phyloP scores from a whole-genome alignment of 2,888 invertebrate genomes.

The Meandrusa payeni region DNA sequence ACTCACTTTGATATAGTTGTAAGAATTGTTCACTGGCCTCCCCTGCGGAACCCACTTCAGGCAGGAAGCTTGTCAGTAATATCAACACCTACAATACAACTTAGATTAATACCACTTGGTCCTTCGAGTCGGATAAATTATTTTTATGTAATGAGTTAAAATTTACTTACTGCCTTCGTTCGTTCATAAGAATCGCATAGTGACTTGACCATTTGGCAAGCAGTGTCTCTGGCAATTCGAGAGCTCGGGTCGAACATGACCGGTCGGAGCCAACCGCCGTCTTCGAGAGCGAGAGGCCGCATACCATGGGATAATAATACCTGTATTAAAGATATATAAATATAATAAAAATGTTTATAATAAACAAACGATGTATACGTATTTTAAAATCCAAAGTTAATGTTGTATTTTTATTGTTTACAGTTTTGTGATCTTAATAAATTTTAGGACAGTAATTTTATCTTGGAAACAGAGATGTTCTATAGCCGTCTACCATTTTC shows the following conservation, averaged over 20 bases:
- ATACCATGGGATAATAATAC: slow-evolving; percentile 73
- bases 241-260: slow-evolving; percentile 96
- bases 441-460: no score
- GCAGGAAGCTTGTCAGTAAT: slow-evolving; percentile 92
- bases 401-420: slow-evolving; percentile 5
- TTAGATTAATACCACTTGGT: slow-evolving; percentile 7
- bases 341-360: no score
- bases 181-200: slow-evolving; percentile 83
- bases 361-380: background rate
- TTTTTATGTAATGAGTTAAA: background rate
- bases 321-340: slow-evolving; percentile 35
- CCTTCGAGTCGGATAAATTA: background rate
- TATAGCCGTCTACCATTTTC: no score
- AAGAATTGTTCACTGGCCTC: slow-evolving; percentile 96
- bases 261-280: slow-evolving; percentile 93
- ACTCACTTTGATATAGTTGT: slow-evolving; percentile 88
- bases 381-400: background rate
- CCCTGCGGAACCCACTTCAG: slow-evolving; percentile 92
- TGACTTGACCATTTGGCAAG: slow-evolving; percentile 93
- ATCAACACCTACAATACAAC: slow-evolving; percentile 84
- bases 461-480: no score
- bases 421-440: no score
- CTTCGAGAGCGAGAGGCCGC: slow-evolving; percentile 82
- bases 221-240: slow-evolving; percentile 91
- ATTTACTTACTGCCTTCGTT: slow-evolving; percentile 65